Evolutionary conservation across 1,140 invertebrate species (phyloP), one percentile per base, ranked within the genome.

Genomic region (Drosophila pruinosa): DNA sequence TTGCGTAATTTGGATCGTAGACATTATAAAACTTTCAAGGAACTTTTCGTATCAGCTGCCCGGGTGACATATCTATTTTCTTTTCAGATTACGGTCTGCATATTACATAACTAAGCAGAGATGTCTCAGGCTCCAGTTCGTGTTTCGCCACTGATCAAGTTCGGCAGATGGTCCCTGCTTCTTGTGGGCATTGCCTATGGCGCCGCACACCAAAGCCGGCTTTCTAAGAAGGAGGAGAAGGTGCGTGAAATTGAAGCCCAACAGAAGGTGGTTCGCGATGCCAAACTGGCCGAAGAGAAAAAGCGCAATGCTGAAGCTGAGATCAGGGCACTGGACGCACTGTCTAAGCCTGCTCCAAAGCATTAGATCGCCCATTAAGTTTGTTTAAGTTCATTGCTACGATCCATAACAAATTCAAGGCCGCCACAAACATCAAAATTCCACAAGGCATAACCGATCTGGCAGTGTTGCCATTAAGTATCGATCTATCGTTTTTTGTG

Each of bases 101-200:
- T 70, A 89, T 90, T 90, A 90, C 89, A 90, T 90, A 90, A 90
- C 78, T 53, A 54, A 71, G 36, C 54, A 89, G 59, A 58, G 63
- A 91, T 91, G 89, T 91, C 89, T 68, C 89, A 91, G 64, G 93
- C 94, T 79, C 95, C 95, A 76, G 92, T 96, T 59, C 92, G 94
- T 72, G 94, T 96, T 70, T 95, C 95, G 15, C 95, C 95, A 38
- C 89, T 96, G 17, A 96, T 96, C 82, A 95, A 94, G 92, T 76
- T 96, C 89, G 93, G 93, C 15, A 93, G 96, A 89, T 96, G 95
- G 95, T 94, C 93, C 69, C 92, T 96, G 68, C 92, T 96, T 6
- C 77, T 91, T 10, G 90, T 92, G 3, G 95, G 95, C 17, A 92
- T 96, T 57, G 58, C 93, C 0, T 96, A 95, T 74, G 96, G 95